Evolutionary conservation across 2,113 vertebrate species (phyloP).

Genomic region (Eulemur macaco): DNA sequence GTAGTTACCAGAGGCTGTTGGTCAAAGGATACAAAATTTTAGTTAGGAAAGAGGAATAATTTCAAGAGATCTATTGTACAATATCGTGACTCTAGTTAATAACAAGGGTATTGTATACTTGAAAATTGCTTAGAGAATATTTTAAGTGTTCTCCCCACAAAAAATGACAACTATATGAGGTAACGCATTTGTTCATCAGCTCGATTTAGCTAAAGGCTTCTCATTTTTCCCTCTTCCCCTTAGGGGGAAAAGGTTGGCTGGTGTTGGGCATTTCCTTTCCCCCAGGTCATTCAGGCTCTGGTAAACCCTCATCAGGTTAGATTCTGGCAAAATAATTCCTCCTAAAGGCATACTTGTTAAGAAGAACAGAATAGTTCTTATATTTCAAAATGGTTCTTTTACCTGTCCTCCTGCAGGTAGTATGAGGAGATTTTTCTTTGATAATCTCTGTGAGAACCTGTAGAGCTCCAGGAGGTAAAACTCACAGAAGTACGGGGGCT

Average conservation of each 20-base stretch:
- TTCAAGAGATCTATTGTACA: too few relatives aligned
- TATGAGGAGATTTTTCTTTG: neutral
- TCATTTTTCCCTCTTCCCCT: neutral
- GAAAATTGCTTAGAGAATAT: too few relatives aligned
- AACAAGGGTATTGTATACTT: too few relatives aligned
- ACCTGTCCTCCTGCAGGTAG: neutral
- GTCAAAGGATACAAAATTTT: too few relatives aligned
- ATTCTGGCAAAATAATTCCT: neutral
- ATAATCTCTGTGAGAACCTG: neutral
- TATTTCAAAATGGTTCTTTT: neutral
- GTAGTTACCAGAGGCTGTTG: too few relatives aligned
- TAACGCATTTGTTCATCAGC: neutral
- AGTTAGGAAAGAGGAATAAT: too few relatives aligned
- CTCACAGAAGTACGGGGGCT: neutral
- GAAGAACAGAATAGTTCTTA: neutral
- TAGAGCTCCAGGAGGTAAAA: neutral
- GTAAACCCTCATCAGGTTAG: neutral
- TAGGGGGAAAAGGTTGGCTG: neutral
- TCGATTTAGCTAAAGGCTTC: neutral
- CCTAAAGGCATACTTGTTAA: neutral
- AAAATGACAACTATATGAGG: neutral
- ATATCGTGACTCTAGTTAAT: too few relatives aligned
- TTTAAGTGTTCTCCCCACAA: neutral
- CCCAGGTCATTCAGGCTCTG: neutral
- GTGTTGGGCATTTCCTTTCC: neutral